Base-by-base conservation (phyloP, 2,888 invertebrate genomes). In the Deilephila porcellus region DNA sequence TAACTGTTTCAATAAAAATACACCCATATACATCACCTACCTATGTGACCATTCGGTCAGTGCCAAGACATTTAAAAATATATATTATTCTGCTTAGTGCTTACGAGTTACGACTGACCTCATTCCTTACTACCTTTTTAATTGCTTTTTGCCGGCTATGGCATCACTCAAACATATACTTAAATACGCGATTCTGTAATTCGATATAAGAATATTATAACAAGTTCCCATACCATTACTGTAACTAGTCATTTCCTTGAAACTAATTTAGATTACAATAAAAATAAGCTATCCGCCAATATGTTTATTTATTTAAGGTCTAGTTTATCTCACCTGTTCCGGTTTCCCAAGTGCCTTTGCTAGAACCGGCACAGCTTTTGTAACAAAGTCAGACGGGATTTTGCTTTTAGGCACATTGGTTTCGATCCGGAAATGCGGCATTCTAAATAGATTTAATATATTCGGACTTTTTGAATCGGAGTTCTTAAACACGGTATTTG, bases 381-480 rank as follows among this genome's bases (percentile, higher is more conserved):
- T 86, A 1, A 95, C 90, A 79, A 96, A 95, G 87, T 95, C 95
- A 6, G 88, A 82, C 3, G 96, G 95, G 73, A 96, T 95, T 89
- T 95, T 95, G 56, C 84, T 90, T 76, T 91, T 92, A 0, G 96
- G 89, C 32, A 96, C 89, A 82, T 96, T 96, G 0, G 96, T 96
- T 91, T 96, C 96, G 63, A 96, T 91, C 79, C 95, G 92, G 73
- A 96, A 95, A 85, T 96, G 95, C n/a, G 96, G 96, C 96, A 96
- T 96, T 60, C 78, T 78, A 25, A 14, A 14, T 11, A 20, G n/a
- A 19, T 20, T 59, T 59, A 45, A 59, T 29, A 34, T 32, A 71
- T 25, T 34, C 34, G 1, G 32, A 56, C 19, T 71, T 32, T 20
- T 37, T 34, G 11, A 14, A 45, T 14, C 45, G 45, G 37, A 20